Evolutionary conservation across 2,113 vertebrate species (phyloP).

Genomic region (Callithrix jacchus): DNA sequence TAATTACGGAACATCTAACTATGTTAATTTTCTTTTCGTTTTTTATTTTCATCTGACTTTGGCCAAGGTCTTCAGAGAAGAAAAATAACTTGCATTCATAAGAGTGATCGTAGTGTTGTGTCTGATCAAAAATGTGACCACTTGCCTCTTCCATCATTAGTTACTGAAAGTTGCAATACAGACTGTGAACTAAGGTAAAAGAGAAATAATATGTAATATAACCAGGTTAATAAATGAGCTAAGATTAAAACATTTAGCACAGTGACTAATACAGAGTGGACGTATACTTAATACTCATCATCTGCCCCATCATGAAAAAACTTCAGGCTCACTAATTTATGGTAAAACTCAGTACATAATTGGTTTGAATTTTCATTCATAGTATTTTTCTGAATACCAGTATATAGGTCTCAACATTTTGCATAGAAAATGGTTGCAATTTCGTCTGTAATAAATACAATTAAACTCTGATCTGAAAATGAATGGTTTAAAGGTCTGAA

Average conservation of each 20-base stretch:
- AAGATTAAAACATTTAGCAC: not conserved
- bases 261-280: not conserved
- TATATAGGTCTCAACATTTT: not conserved
- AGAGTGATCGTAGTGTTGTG: constrained; percentile 90
- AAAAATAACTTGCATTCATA: constrained; percentile 89
- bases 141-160: constrained; percentile 80
- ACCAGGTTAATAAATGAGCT: not conserved
- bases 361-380: constrained; percentile 2
- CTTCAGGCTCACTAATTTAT: not conserved
- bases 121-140: constrained; percentile 93
- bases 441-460: not conserved
- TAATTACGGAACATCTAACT: not conserved
- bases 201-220: not conserved
- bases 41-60: constrained; percentile 41
- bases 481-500: not conserved
- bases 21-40: not conserved
- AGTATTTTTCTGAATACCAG: not conserved
- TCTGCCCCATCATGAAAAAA: not conserved
- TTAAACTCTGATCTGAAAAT: constrained; percentile 2
- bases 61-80: constrained; percentile 84
- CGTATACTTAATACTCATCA: not conserved
- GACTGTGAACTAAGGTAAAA: constrained; percentile 96
- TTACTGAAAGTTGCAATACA: constrained; percentile 90
- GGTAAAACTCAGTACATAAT: not conserved
- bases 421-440: not conserved